Evolutionary conservation across 2,113 vertebrate species (phyloP).

Genomic region (Amphiprion ocellaris): DNA sequence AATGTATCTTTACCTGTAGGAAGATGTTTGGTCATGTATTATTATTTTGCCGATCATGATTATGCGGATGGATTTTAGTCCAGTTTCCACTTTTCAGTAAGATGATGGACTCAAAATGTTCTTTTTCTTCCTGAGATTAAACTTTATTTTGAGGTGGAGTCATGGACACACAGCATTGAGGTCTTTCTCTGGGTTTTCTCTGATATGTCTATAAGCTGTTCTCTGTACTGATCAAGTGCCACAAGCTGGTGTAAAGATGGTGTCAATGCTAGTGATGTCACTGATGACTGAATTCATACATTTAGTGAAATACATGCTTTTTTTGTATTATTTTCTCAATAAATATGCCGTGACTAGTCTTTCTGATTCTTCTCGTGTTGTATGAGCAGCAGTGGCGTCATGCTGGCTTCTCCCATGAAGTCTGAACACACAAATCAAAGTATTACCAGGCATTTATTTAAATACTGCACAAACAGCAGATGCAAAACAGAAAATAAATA

Average conservation of each 20-base stretch:
- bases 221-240: slow-evolving; percentile 63
- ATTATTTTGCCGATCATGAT: background rate
- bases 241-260: slow-evolving; percentile 47
- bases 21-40: background rate
- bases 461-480: slow-evolving; percentile 49
- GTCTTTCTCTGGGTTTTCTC: background rate
- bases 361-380: slow-evolving; percentile 1
- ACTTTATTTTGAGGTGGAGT: slow-evolving; percentile 2
- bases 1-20: background rate
- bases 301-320: slow-evolving; percentile 9
- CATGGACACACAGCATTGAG: background rate
- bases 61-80: slow-evolving; percentile 3
- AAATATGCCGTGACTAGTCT: slow-evolving; percentile 25
- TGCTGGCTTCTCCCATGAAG: background rate
- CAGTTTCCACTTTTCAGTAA: background rate
- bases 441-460: slow-evolving; percentile 48
- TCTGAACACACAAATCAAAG: background rate
- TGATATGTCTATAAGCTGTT: slow-evolving; percentile 15
- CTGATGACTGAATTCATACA: slow-evolving; percentile 8
- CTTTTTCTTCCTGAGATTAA: slow-evolving; percentile 22
- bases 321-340: slow-evolving; percentile 54
- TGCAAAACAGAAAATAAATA: slow-evolving; percentile 53
- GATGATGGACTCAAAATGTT: background rate
- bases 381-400: background rate
- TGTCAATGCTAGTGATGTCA: slow-evolving; percentile 20